Conservation (phyloP, 2,888 invertebrate species). For the Antitype chi region DNA sequence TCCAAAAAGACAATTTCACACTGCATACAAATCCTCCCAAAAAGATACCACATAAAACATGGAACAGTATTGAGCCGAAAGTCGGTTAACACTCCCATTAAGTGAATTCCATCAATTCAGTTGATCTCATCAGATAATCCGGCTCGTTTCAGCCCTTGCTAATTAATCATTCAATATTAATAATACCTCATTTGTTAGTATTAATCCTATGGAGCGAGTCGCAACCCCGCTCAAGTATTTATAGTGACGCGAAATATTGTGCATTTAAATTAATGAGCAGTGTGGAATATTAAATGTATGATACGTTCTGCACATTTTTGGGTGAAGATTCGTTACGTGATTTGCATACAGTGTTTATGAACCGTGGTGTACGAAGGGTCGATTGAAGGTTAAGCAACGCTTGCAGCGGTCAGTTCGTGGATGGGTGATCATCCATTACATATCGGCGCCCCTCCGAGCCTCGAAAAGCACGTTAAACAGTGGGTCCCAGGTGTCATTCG, state of each 20-base stretch:
- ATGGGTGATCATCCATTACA: no score
- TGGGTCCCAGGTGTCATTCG: background rate
- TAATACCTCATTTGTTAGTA: conserved; percentile 74
- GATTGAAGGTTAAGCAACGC: no score
- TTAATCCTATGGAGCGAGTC: conserved; percentile 69
- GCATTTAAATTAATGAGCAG: conserved; percentile 77
- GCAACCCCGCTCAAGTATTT: conserved; percentile 64
- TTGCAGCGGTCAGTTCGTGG: no score
- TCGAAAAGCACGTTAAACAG: background rate
- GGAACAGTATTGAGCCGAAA: conserved; percentile 15
- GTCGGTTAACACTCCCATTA: conserved; percentile 42
- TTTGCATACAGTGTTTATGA: conserved; percentile 19
- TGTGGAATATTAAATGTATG: conserved; percentile 76
- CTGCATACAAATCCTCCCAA: background rate
- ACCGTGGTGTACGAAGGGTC: background rate
- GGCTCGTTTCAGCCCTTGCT: conserved; percentile 52
- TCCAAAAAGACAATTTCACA: background rate
- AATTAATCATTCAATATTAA: conserved; percentile 76
- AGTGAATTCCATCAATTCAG: conserved; percentile 58
- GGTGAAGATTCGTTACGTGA: conserved; percentile 38
- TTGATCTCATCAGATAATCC: conserved; percentile 64
- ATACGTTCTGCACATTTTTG: conserved; percentile 53
- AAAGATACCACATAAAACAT: conserved; percentile 11
- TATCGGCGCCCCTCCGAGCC: background rate
- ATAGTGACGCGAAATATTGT: conserved; percentile 67